Base-by-base conservation (phyloP, 2,797 vertebrate genomes). In the Bovichtus variegatus region DNA sequence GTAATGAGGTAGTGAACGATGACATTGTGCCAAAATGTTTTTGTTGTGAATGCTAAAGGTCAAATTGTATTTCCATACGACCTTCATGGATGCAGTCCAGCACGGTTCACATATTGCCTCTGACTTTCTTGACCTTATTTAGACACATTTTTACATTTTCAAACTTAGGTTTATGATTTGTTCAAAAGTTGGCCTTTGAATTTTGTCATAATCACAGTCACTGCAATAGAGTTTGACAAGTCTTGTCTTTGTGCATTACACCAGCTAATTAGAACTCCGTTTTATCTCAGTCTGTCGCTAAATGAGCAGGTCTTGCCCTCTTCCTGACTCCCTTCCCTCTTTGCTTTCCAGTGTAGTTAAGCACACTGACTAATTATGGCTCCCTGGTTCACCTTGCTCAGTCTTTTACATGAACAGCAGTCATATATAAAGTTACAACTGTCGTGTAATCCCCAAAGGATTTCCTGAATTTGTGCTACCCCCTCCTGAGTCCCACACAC, bases 281-380 rank as follows among this genome's bases (percentile, higher is more conserved):
- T 87, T 87, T 72, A 78, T 85, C 77, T 59, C 73, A 21, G 47
- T 59, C 21, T 83, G 81, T 72, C 19, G 49, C 67, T 71, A 58
- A 79, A 85, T 60, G 53, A 84, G 74, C 66, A 53, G 61, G 59
- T 71, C 27, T 66, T 81, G 72, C 40, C 82, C 80, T 83, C 69
- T 80, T 72, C 19, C 36, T 84, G 69, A 88, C 75, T 88, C 80
- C 6, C 40, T 44, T 78, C 38, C 67, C 47, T 74, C 72, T 83
- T 65, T 83, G 47, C 78, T 87, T 89, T 87, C 76, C 53, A 67
- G 61, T 71, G 57, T 80, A 57, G 62, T 86, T 69, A 69, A 84
- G 63, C 57, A 79, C 76, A 86, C 75, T 54, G 43, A 83, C 60
- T 87, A 89, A 86, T 91, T 83, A 84, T 79, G 53, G 18, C 72